Conservation (phyloP, 1,140 invertebrate species). For the Tachypleus tridentatus region DNA sequence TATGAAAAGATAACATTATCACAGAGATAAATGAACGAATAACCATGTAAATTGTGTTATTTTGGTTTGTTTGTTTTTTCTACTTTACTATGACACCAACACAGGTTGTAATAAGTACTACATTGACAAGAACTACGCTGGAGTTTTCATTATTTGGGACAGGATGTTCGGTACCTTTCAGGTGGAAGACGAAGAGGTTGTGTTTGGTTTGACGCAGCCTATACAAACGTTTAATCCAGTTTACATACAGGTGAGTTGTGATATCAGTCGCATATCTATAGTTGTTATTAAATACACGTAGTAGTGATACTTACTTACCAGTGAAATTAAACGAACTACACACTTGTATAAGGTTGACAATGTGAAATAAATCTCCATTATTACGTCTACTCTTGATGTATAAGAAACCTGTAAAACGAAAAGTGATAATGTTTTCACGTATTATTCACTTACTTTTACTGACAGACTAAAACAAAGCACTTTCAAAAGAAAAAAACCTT, state of each 20-base stretch:
- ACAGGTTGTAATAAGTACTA: conserved; percentile 44
- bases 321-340: neutral
- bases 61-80: too few species aligned
- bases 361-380: too few species aligned
- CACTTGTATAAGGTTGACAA: too few species aligned
- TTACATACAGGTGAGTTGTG: conserved; percentile 8
- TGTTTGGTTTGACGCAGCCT: conserved; percentile 71
- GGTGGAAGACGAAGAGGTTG: conserved; percentile 45
- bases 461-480: too few species aligned
- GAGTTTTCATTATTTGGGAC: conserved; percentile 49
- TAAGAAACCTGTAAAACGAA: too few species aligned
- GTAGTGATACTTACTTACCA: neutral
- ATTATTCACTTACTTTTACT: too few species aligned
- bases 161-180: conserved; percentile 43
- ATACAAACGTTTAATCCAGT: conserved; percentile 65
- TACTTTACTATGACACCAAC: conserved; percentile 1
- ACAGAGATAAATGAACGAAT: too few species aligned
- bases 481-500: too few species aligned
- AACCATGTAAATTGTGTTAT: too few species aligned
- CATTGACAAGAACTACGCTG: conserved; percentile 51
- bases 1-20: too few species aligned
- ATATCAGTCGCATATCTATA: neutral
- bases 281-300: neutral
- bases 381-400: too few species aligned
- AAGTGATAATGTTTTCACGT: too few species aligned